A percentile compares a stretch with the other conserved stretches of the same genome.
These are phyloP conservation scores for Amiota communis DNA, from an alignment of 2,888 invertebrate species.

Conservation along the genomic window DNA sequence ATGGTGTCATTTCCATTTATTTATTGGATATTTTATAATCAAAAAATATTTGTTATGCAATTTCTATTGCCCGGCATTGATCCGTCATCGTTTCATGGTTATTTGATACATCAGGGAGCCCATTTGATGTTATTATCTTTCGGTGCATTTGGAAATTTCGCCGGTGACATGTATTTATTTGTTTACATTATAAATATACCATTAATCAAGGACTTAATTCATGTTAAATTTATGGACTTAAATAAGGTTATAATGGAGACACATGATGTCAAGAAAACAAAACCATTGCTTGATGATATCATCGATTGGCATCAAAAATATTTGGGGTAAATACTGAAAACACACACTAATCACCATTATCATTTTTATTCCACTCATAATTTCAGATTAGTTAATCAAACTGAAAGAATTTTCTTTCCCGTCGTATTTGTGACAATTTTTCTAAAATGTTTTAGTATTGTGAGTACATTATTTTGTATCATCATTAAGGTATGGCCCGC, in stretches of 20 bases:
- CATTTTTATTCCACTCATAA: background rate
- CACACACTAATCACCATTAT: background rate
- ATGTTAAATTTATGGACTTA: constrained; percentile 46
- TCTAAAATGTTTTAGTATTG: constrained; percentile 44
- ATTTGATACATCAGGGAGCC: constrained; percentile 17
- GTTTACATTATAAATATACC: constrained; percentile 42
- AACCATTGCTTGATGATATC: constrained; percentile 36
- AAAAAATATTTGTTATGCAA: constrained; percentile 46
- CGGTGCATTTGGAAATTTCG: constrained; percentile 51
- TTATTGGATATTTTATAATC: constrained; percentile 33
- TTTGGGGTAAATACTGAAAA: constrained; percentile 37
- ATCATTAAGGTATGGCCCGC: constrained; percentile 56
- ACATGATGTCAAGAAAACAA: background rate
- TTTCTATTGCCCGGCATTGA: constrained; percentile 50
- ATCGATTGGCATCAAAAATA: constrained; percentile 49
- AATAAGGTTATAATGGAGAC: constrained; percentile 25
- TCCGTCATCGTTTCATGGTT: constrained; percentile 34
- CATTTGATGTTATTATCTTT: constrained; percentile 38
- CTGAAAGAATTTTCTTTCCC: constrained; percentile 45
- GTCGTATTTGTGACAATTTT: constrained; percentile 55
- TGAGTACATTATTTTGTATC: constrained; percentile 56
- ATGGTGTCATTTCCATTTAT: constrained; percentile 35
- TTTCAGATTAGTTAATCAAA: constrained; percentile 43
- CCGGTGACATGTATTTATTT: constrained; percentile 47
- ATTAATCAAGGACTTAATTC: constrained; percentile 48